Percentiles rank a stretch among this genome's conserved stretches.
Evolutionary conservation across 2,797 vertebrate genomes (phyloP).

Genomic region (Coilia nasus): DNA sequence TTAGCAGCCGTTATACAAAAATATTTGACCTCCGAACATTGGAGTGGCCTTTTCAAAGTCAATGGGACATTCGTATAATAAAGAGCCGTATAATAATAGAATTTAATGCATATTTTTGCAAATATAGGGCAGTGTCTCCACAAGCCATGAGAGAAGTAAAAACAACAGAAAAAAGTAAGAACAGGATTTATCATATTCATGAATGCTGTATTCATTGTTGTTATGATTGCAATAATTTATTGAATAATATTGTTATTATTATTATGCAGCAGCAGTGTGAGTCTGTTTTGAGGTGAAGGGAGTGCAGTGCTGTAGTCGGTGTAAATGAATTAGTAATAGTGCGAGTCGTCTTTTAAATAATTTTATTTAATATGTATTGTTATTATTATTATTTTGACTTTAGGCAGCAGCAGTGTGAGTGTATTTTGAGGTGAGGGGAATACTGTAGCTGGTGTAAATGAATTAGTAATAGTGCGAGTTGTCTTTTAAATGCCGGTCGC

Average conservation of each 20-base stretch:
- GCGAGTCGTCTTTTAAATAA: slow-evolving; percentile 72
- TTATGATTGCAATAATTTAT: background rate
- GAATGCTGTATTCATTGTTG: background rate
- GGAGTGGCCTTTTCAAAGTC: too few species aligned
- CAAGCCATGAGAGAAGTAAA: too few species aligned
- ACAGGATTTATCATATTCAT: background rate
- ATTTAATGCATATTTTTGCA: background rate
- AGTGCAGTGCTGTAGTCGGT: slow-evolving; percentile 45
- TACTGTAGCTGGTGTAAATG: slow-evolving; percentile 57
- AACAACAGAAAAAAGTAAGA: too few species aligned
- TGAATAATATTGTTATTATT: too few species aligned
- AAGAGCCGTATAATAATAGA: too few species aligned
- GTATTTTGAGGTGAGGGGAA: slow-evolving; percentile 29
- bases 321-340: slow-evolving; percentile 77
- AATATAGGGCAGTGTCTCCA: too few species aligned
- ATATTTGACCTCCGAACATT: too few species aligned
- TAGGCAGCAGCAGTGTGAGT: background rate
- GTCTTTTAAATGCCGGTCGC: slow-evolving; percentile 69
- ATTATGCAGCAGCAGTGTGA: background rate
- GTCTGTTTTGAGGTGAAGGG: slow-evolving; percentile 30
- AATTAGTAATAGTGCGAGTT: slow-evolving; percentile 77
- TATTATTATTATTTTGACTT: background rate
- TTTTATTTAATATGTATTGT: background rate
- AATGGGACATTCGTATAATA: too few species aligned
- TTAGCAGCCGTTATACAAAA: too few species aligned